These are phyloP conservation scores for Dysidea cf. avara DNA, from an alignment of 37 sponge, comb jelly and placozoan species.

Conservation along the genomic window DNA sequence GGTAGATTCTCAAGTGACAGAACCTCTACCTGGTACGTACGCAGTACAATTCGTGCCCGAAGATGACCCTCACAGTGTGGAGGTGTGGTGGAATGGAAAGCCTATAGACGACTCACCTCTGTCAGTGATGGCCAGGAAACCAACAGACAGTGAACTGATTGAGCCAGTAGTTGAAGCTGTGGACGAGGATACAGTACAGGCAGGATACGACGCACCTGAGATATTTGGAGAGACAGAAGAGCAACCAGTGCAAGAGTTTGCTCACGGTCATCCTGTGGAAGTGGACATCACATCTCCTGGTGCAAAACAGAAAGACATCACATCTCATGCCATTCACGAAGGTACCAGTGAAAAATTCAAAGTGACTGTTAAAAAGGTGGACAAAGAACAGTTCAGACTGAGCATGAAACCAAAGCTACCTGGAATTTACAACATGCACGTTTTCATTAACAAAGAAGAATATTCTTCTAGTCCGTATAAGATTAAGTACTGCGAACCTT, in stretches of 20 bases:
- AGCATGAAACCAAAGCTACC: conserved; percentile 43
- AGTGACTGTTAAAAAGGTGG: conserved; percentile 57
- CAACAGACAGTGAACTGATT: too few relatives aligned
- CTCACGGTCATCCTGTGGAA: conserved; percentile 38
- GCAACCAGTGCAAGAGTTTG: conserved; percentile 33
- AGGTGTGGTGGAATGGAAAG: conserved; percentile 51
- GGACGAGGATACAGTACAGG: too few relatives aligned
- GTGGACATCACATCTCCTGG: conserved; percentile 42
- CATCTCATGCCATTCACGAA: conserved; percentile 51
- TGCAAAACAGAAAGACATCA: conserved; percentile 46
- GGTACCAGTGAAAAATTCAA: conserved; percentile 37
- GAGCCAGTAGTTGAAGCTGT: too few relatives aligned
- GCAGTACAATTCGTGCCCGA: conserved; percentile 40
- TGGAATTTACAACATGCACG: conserved; percentile 60
- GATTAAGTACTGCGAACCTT: conserved; percentile 17
- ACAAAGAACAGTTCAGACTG: conserved; percentile 45
- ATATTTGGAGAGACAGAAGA: conserved; percentile 5
- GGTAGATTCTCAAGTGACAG: conserved; percentile 35
- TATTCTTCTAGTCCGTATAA: conserved; percentile 52
- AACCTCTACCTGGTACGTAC: neutral
- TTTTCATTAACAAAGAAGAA: conserved; percentile 16
- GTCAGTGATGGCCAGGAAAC: too few relatives aligned
- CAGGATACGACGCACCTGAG: too few relatives aligned
- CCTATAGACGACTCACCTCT: conserved; percentile 59
- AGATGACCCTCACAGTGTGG: conserved; percentile 23